Base-by-base conservation (phyloP, 2,797 vertebrate species). In the Nyctalus aviator region DNA sequence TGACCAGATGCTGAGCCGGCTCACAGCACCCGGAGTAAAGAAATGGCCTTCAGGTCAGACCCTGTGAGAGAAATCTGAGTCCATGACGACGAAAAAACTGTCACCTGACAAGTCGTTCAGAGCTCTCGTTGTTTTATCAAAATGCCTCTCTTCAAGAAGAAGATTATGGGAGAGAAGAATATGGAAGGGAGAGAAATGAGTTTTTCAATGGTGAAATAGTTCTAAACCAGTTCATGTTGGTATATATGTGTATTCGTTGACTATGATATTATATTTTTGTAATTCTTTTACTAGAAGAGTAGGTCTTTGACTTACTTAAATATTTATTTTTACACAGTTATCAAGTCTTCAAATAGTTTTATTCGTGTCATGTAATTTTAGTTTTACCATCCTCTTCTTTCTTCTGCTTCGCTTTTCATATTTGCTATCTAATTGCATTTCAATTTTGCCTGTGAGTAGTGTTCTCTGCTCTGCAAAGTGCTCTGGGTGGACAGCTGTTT, bases 261-360 rank as follows among this genome's bases (percentile, higher is more conserved):
- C 87, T 62, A 30, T 25, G 92, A 2, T 55, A 46, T 87, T 88
- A 9, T 90, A 35, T 37, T 83, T 93, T 69, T 90, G 4, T 90
- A 68, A 92, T 71, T 77, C 23, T 5, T 5, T 53, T 59, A 88
- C 32, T 78, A 4, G 94, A 71, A 94, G 25, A 75, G 3, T 37
- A 83, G 35, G 17, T 50, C 73, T 87, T 69, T 64, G 53, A 84
- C 18, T 69, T 84, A 10, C 9, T 53, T 90, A 88, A 87, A 55
- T 93, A 73, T 88, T 88, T 95, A 92, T 91, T 91, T 89, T 96
- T 55, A 62, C 30, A 25, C 13, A 21, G 14, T 57, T 66, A 15
- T 2, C 5, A 55, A 44, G 37, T 93, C 68, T 86, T 46, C 69
- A 78, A 4, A 57, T 66, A 4, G 6, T 84, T 91, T 81, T n/a